A percentile compares a stretch with the other conserved stretches of the same genome.
These are phyloP conservation scores for Aleiodes sp. DNA, from an alignment of 1,140 invertebrate species.

Conservation along the genomic window DNA sequence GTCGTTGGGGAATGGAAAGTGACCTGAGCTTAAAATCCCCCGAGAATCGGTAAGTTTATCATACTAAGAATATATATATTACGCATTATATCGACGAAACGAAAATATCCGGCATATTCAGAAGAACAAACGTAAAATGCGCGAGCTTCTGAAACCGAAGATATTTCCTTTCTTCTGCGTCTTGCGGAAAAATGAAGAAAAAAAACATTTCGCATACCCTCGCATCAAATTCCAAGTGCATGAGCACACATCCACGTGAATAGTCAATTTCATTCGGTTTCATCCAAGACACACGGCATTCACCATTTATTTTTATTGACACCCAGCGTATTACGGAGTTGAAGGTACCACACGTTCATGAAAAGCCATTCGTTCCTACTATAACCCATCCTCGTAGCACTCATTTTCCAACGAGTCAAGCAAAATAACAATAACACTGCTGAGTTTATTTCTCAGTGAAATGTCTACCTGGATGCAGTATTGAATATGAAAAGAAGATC, in stretches of 20 bases:
- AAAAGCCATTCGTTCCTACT: not conserved
- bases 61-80: too few relatives aligned
- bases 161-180: too few relatives aligned
- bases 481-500: conserved; percentile 4
- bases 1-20: too few relatives aligned
- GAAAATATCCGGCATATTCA: too few relatives aligned
- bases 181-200: too few relatives aligned
- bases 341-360: not conserved
- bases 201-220: too few relatives aligned
- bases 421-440: not conserved
- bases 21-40: not conserved
- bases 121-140: too few relatives aligned
- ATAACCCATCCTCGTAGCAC: too few relatives aligned
- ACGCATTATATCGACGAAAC: too few relatives aligned
- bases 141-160: too few relatives aligned
- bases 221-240: not conserved
- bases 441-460: not conserved
- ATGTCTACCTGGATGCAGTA: conserved; percentile 4
- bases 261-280: not conserved
- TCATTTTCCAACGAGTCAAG: conserved; percentile 1
- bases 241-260: not conserved
- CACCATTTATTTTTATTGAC: conserved; percentile 11
- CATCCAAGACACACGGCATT: too few relatives aligned
- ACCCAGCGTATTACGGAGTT: not conserved
- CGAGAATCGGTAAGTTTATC: not conserved